These are phyloP conservation scores for Gymnopithys bicolor DNA, from an alignment of 2,797 vertebrate genomes.

Conservation along the genomic window DNA sequence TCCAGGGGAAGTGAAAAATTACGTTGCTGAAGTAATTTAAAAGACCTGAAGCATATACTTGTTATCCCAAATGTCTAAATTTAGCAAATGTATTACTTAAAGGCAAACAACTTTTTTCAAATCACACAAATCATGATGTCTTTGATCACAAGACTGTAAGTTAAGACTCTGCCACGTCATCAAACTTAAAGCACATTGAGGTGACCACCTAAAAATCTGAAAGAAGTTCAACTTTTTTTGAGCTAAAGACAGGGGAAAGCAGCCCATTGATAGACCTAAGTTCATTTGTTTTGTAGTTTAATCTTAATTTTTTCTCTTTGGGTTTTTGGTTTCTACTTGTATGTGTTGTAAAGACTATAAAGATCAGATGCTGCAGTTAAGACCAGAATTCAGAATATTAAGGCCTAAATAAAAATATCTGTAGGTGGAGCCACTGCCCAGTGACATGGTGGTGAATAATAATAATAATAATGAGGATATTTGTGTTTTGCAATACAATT, in stretches of 20 bases:
- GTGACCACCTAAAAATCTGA: not conserved
- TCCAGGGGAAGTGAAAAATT: slow-evolving; percentile 37
- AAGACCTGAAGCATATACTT: not conserved
- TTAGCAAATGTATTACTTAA: slow-evolving; percentile 7
- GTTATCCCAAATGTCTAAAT: not conserved
- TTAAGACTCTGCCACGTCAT: not conserved
- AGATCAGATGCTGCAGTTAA: not conserved
- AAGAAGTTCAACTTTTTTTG: not conserved
- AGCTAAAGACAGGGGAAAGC: not conserved
- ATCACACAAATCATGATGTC: not conserved
- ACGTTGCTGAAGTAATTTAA: not conserved
- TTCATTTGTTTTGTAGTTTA: rapidly evolving
- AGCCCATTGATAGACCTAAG: not conserved
- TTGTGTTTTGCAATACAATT: not conserved
- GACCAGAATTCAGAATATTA: not conserved
- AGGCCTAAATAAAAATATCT: not conserved
- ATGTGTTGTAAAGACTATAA: not conserved
- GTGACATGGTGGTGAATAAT: not conserved
- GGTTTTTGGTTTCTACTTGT: not conserved
- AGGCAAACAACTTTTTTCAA: not conserved
- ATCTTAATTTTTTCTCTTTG: not conserved
- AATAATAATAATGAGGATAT: not conserved
- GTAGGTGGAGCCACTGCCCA: not conserved
- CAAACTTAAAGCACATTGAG: not conserved
- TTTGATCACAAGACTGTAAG: not conserved